Evolutionary conservation across 2,888 invertebrate genomes (phyloP).

Genomic region (Drosophila quinaria): DNA sequence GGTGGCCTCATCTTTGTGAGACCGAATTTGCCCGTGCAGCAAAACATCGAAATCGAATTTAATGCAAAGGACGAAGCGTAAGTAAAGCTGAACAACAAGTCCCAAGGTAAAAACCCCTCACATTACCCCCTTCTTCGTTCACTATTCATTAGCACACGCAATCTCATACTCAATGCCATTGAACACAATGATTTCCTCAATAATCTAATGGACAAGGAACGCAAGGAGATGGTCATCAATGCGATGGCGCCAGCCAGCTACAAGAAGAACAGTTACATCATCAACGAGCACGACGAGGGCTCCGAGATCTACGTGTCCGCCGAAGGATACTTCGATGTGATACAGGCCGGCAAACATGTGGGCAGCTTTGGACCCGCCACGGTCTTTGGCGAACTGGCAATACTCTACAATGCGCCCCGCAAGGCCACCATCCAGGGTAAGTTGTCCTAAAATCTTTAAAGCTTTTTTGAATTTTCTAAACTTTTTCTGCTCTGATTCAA

Average conservation of each 20-base stretch:
- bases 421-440: conserved; percentile 94
- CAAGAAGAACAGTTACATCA: conserved; percentile 90
- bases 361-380: conserved; percentile 93
- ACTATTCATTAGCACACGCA: conserved; percentile 87
- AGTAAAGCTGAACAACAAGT: conserved; percentile 69
- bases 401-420: conserved; percentile 96
- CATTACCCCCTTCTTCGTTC: background rate
- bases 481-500: too few species aligned
- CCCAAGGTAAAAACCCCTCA: conserved; percentile 10
- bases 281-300: conserved; percentile 93
- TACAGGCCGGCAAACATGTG: conserved; percentile 91
- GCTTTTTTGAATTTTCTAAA: too few species aligned
- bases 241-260: conserved; percentile 92
- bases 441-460: background rate
- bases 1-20: conserved; percentile 87
- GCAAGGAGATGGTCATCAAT: conserved; percentile 92
- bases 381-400: conserved; percentile 96
- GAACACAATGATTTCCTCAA: conserved; percentile 93
- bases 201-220: conserved; percentile 91
- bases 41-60: conserved; percentile 86
- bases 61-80: conserved; percentile 88
- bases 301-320: conserved; percentile 95
- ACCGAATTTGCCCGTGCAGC: conserved; percentile 86
- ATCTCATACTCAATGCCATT: conserved; percentile 90
- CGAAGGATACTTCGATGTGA: conserved; percentile 94